Base-by-base conservation (phyloP, 2,888 invertebrate species). In the Thera britannica region DNA sequence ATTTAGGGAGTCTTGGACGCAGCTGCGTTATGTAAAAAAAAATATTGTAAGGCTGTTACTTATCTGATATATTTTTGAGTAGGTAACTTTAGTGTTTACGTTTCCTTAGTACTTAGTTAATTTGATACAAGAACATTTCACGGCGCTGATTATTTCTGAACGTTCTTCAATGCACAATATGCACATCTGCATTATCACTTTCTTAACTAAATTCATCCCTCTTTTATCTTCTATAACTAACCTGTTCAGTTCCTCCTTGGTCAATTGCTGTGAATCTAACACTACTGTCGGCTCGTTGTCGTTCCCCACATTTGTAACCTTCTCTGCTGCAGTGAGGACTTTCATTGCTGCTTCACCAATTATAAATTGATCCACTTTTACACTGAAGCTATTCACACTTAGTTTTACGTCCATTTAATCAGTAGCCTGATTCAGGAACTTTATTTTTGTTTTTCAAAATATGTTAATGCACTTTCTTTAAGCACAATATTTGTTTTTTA, bases 171-270 rank as follows among this genome's bases (percentile, higher is more conserved):
- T 4, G 41, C 7, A 7, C 41, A 5, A 7, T 41, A 9, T 46
- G 2, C 44, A 38, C 3, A 38, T 7, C 6, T 44, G 7, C 8
- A 46, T 7, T 7, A 7, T 7, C 44, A 46, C 8, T 5, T 46
- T 9, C 9, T 46, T 2, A 46, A 9, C 44, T 46, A 8, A 41
- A 2, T 9, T 9, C 3, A 9, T 44, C 6, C 6, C 5, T 7
- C 6, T 44, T 46, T 46, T 9, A 9, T 2, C 2, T 46, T 46
- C 3, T 46, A 2, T 23, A 65, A 77, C 71, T 74, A 80, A 92
- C 93, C 89, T 92, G 82, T 93, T 93, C 12, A 93, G 78, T 81
- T 92, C 92, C 79, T 93, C 92, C 69, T 90, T 93, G 54, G 85
- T 88, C 57, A 85, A 73, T 70, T 88, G 90, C 63, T 82, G 77